Base-by-base conservation (phyloP, 2,113 vertebrate species). In the Charadrius vociferus region DNA sequence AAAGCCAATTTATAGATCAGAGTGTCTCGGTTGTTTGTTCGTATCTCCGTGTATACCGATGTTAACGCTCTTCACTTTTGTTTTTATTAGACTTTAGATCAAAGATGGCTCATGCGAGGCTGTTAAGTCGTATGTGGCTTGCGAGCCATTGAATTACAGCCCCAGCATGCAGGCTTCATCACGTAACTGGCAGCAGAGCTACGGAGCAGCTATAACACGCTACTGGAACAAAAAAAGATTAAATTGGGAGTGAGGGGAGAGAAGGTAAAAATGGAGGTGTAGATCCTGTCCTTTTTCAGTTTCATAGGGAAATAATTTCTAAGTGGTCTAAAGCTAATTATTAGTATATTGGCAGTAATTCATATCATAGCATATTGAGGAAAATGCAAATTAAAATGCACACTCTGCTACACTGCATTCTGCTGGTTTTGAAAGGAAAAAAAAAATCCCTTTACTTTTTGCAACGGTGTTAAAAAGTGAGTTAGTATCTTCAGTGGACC, bases 31-130 rank as follows among this genome's bases (percentile, higher is more conserved):
- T 7, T 43, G 43, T 16, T 55, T 66, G 37, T 27, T 74, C 66
- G 0, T n/a, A 10, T 62, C 27, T 36, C 26, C 6, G 3, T 7
- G 27, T 9, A 4, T 24, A 12, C 26, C 8, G 3, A 20, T 3
- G 22, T 43, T 85, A 23, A 34, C 1, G 12, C 41, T 81, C 14
- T 37, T 26, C 61, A 19, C 88, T 88, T 77, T 1, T 47, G 73
- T 43, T 12, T 81, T 93, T 59, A 24, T 72, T 26, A 62, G 92
- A 37, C 41, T 85, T 91, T 2, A 50, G 75, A 59, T 82, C 43
- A 2, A 27, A 22, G 74, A 34, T 93, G 94, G 79, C 66, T 86
- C 86, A 10, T 23, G 75, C 3, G 26, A 65, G 47, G 92, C 73
- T 71, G 66, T 23, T 26, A 19, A 72, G 68, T 77, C 18, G 2